Evolutionary conservation across 2,888 invertebrate species (phyloP).

Genomic region (Protophormia terraenovae): DNA sequence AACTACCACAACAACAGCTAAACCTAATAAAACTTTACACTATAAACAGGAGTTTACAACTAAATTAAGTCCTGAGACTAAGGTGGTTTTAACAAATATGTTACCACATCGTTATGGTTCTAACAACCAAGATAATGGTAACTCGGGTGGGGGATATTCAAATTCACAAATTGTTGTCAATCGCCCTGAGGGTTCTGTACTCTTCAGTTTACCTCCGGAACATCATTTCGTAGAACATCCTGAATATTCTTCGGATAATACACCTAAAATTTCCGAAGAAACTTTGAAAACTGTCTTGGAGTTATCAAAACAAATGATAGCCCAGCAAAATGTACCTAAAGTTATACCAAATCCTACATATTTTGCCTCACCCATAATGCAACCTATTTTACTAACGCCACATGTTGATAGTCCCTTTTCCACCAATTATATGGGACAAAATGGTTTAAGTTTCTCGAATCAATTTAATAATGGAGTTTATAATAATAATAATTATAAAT

Average conservation of each 20-base stretch:
- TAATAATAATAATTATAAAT: constrained; percentile 14
- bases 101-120: constrained; percentile 70
- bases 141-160: constrained; percentile 73
- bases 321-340: constrained; percentile 79
- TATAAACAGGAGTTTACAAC: constrained; percentile 63
- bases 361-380: constrained; percentile 76
- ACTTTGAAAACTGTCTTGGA: constrained; percentile 80
- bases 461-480: not conserved
- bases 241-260: constrained; percentile 70
- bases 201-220: constrained; percentile 74
- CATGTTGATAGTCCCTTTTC: constrained; percentile 72
- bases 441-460: not conserved
- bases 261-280: constrained; percentile 80
- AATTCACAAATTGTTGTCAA: constrained; percentile 81
- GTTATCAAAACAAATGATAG: constrained; percentile 81
- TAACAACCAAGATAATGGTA: not conserved
- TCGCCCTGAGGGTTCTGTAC: constrained; percentile 80
- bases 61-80: constrained; percentile 76
- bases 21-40: constrained; percentile 6
- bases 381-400: constrained; percentile 77
- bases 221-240: constrained; percentile 62
- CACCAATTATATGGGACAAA: constrained; percentile 66
- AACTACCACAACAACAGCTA: not conserved
- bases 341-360: constrained; percentile 75
- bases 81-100: constrained; percentile 74